A percentile compares a stretch with the other conserved stretches of the same genome.
phyloP scores from a whole-genome alignment of 64 coral and sea anemone genomes.

The Astreopora myriophthalma region DNA sequence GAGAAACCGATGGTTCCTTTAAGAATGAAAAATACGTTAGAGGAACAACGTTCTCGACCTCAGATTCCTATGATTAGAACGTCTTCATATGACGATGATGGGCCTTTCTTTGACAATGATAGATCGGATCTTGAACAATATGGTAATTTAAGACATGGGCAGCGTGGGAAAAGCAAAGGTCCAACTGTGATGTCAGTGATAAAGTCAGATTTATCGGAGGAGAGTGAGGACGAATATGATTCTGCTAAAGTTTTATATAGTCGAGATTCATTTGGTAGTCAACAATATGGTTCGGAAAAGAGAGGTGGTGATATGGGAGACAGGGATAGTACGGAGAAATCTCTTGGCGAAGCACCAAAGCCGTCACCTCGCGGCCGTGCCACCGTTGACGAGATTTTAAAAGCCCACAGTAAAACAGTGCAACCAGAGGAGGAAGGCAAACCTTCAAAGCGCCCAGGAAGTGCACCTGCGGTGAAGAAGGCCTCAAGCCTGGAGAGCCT shows the following conservation, averaged over 20 bases:
- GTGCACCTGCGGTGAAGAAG: background rate
- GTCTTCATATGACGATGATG: background rate
- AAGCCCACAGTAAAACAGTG: background rate
- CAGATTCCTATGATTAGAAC: constrained; percentile 6
- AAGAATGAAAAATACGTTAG: background rate
- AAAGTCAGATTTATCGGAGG: constrained; percentile 15
- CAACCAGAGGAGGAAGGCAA: background rate
- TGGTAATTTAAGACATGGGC: constrained; percentile 21
- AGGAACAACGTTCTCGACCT: background rate
- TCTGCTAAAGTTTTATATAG: background rate
- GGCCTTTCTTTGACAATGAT: background rate
- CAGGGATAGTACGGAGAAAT: background rate
- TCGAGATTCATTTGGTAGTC: background rate
- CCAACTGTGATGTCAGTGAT: background rate
- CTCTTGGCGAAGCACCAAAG: background rate
- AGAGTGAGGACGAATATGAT: background rate
- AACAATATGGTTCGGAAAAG: background rate
- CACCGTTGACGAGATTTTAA: background rate
- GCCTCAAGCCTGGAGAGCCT: constrained; percentile 11
- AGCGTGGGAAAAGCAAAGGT: background rate
- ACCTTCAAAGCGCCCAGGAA: background rate
- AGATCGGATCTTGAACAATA: background rate
- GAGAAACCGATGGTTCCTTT: background rate
- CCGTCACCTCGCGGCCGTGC: background rate
- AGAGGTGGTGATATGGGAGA: background rate